Base-by-base conservation (phyloP, 1,140 invertebrate species). In the Drosophila tani region DNA sequence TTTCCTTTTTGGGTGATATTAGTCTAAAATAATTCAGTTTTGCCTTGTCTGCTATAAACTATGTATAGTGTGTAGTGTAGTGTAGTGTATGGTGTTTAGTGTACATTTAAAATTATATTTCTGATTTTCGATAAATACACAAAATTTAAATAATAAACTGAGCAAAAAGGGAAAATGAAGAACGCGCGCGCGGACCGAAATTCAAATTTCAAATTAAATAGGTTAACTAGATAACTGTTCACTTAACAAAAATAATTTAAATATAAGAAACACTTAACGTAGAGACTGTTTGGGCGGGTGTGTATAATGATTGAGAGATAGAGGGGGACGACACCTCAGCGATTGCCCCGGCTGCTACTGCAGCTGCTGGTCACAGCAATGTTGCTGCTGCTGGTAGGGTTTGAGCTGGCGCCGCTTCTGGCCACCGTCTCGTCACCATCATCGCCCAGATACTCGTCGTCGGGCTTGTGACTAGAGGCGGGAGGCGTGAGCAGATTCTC, bases 401-500 rank as follows among this genome's bases (percentile, higher is more conserved):
- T 35, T 17, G 7, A 15, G 55, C 46, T 32, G 19, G 38, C 64
- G 58, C 55, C 58, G 15, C 50, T 55, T n/a, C 63, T 59, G 51
- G 19, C 43, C n/a, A 49, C 55, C 43, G 69, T 24, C 21, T 64
- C 79, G 29, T 88, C 84, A 21, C 77, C 84, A 56, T 88, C 85
- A 68, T 84, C 77, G 59, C 73, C 69, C 51, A 84, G 69, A 58
- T 76, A 82, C 27, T 87, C 82, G 49, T 87, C 82, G 49, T 88
- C 84, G 7, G 90, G 87, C 70, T 95, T 94, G 82, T 94, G 94
- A 92, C 93, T 94, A 81, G 94, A 94, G 35, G 94, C 94, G 0
- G 94, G 94, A 29, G 94, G 94, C 27, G 94, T 95, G 55, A 94
- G 79, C 38, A 94, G 91, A 38, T 93, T 94, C 47, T 91, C 91